A percentile compares a stretch with the other conserved stretches of the same genome.
Conservation (phyloP, 2,888 invertebrate genomes). For the Drosophila koepferae region DNA sequence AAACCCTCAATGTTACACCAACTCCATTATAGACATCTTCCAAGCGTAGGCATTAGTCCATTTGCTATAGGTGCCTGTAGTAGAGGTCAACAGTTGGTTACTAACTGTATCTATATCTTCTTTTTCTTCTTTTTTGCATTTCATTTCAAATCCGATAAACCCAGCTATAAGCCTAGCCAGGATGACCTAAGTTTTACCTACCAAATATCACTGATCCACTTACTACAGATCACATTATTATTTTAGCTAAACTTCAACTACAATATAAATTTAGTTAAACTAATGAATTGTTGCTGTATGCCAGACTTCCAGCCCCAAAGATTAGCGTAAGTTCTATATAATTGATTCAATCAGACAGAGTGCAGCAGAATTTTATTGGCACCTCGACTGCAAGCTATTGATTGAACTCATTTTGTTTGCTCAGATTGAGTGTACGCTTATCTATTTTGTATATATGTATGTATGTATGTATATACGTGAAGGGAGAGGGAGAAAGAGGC, state of each 20-base stretch:
- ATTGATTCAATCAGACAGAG: conserved; percentile 1
- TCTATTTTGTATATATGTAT: neutral
- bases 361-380: conserved; percentile 7
- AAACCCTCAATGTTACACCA: no score
- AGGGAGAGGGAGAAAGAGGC: neutral
- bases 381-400: conserved; percentile 14
- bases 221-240: no score
- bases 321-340: neutral
- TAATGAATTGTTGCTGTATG: neutral
- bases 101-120: no score
- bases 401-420: conserved; percentile 7
- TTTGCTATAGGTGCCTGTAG: no score
- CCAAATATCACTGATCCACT: no score
- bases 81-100: no score
- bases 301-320: neutral
- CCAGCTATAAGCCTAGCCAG: neutral
- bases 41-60: no score
- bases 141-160: no score
- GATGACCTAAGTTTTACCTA: neutral
- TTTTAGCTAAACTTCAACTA: no score
- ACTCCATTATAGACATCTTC: no score
- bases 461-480: neutral
- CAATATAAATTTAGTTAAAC: neutral
- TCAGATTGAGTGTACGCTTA: neutral
- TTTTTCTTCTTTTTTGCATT: no score